Evolutionary conservation across 2,113 vertebrate genomes (phyloP), one percentile per base, ranked within the genome.

Genomic region (Leiothrix lutea): DNA sequence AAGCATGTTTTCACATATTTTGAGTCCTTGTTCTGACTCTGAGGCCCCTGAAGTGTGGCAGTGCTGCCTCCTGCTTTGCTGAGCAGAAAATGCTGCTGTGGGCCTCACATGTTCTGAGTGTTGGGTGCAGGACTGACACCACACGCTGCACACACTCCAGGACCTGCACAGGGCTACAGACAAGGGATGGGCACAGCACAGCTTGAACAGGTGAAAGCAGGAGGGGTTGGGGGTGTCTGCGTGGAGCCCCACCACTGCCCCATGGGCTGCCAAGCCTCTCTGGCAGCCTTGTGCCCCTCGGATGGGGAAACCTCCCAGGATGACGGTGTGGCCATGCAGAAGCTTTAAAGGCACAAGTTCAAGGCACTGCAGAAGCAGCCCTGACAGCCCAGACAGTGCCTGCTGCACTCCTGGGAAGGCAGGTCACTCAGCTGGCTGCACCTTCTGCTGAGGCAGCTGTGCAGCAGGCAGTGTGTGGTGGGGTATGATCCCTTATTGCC

Each of bases 261-360:
- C 13, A 8, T 6, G 42, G 42, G 36, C 61, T 54, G 65, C 87
- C 54, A 4, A 0, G 5, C 31, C 17, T 4, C 50, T 38, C n/a
- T 47, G 3, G 29, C 56, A 50, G 53, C 35, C 18, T 4, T 4
- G 5, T 17, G 28, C 24, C 17, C n/a, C 65, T 36, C 40, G 21
- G n/a, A 2, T 8, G 57, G 48, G 48, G 36, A 16, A 4, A 6
- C 1, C n/a, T 66, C 31, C 40, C 29, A 7, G 17, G 21, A 3
- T 5, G n/a, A 2, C 2, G 0, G 1, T 0, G 0, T 12, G 65
- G 42, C 20, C 38, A 2, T 0, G 3, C 33, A 18, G 61, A 38
- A 21, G 22, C 40, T 45, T 8, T 12, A 8, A 8, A 38, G 54
- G 5, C 11, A 8, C 14, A 5, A 14, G 42, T 17, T 17, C 1